A percentile compares a stretch with the other conserved stretches of the same genome.
These are phyloP conservation scores for Bombus picipes DNA, from an alignment of 1,140 invertebrate genomes.

Conservation along the genomic window DNA sequence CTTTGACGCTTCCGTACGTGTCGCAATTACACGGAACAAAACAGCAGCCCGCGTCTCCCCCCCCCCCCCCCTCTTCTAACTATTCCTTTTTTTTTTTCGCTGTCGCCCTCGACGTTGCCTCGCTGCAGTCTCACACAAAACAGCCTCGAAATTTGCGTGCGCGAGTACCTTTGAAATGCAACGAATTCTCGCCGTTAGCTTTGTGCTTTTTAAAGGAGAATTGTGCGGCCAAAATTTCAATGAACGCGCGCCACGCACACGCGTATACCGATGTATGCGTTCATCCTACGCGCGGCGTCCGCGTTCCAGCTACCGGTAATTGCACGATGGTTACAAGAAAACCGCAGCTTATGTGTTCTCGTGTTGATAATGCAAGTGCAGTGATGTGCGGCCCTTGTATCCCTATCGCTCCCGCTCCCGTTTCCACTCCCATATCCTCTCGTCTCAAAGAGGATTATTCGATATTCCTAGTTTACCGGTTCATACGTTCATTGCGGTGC, in stretches of 20 bases:
- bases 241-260: not conserved
- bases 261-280: not conserved
- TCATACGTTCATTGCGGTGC: no score
- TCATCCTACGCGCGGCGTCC: not conserved
- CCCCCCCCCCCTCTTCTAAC: not conserved
- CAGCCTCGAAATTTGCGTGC: conserved; percentile 37
- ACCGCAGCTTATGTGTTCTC: conserved; percentile 29
- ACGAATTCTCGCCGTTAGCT: conserved; percentile 36
- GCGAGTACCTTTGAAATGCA: conserved; percentile 25
- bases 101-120: not conserved
- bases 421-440: not conserved
- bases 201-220: conserved; percentile 41
- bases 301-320: conserved; percentile 25
- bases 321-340: conserved; percentile 17
- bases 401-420: no score
- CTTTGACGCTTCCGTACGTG: conserved; percentile 52
- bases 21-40: conserved; percentile 58
- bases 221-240: conserved; percentile 50
- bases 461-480: not conserved
- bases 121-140: conserved; percentile 20
- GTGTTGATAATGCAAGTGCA: conserved; percentile 17
- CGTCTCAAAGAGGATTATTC: not conserved
- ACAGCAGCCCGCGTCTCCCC: conserved; percentile 41
- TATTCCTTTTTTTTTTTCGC: no score
- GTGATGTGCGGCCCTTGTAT: not conserved